Base-by-base conservation (phyloP, 2,888 invertebrate genomes). In the Temnothorax rugatulus region DNA sequence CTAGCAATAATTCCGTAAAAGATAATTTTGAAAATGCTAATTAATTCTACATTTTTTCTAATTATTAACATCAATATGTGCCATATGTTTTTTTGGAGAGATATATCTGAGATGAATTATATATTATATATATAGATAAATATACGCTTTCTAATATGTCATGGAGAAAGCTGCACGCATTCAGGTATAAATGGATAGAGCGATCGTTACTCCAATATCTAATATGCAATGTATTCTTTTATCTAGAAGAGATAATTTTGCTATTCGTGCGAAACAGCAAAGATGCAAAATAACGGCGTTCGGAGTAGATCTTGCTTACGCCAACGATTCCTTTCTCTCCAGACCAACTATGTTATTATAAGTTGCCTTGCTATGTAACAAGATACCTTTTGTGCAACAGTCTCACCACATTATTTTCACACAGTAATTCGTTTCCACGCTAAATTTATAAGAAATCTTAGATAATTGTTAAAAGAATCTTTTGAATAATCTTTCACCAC, bases 111-210 rank as follows among this genome's bases (percentile, higher is more conserved):
- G 41, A 77, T 54, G 15, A 66, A 8, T 54, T 76, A 18, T 29
- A 52, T 18, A 64, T 25, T 29, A 59, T 59, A 41, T 5, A 21
- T 59, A 41, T 41, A 57, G 7, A 9, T 21, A 52, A 15, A n/a
- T 29, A 61, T 21, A 29, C 84, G 87, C 89, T 89, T 89, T 89
- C 86, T 89, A 89, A 89, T 86, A 89, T 87, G 83, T 89, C 82
- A 66, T 68, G 83, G 87, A 89, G 89, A 89, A 89, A 89, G 89
- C 89, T 29, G 59, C 66, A 73, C 64, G 76, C 74, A 79, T 84
- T 89, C 61, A 38, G 74, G 84, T 69, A 61, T 63, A 64, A 25
- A 18, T 29, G 29, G 8, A 69, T 59, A 52, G 8, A 59, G 34
- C 29, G 5, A 68, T 57, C 52, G 13, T 50, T 76, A 41, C 25